Evolutionary conservation across 2,113 vertebrate genomes (phyloP).

Genomic region (Erythrocebus patas): DNA sequence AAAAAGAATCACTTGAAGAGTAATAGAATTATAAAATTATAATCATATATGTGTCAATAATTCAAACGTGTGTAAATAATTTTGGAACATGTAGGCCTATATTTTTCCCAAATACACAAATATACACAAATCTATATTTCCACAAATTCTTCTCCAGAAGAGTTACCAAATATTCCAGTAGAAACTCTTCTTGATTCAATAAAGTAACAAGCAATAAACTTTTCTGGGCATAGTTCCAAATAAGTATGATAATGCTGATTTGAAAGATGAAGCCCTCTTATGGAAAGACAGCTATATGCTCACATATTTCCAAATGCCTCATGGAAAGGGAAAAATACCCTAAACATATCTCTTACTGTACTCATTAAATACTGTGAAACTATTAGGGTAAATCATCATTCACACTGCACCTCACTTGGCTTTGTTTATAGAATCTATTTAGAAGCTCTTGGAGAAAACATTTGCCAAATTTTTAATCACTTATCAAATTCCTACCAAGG

Average conservation of each 20-base stretch:
- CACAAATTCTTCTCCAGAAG: not conserved
- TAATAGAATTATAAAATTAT: not conserved
- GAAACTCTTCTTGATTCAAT: slow-evolving; percentile 44
- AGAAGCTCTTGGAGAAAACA: slow-evolving; percentile 37
- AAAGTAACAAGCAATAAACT: slow-evolving; percentile 45
- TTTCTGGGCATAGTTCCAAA: slow-evolving; percentile 46
- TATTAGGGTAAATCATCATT: not conserved
- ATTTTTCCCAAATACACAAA: not conserved
- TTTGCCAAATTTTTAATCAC: slow-evolving; percentile 56
- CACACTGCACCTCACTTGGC: not conserved
- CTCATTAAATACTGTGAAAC: slow-evolving; percentile 4
- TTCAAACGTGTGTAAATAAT: not conserved
- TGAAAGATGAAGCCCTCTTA: slow-evolving; percentile 73
- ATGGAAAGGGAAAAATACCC: not conserved
- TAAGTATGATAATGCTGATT: slow-evolving; percentile 45
- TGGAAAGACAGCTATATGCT: slow-evolving; percentile 59
- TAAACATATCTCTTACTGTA: not conserved
- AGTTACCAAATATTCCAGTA: slow-evolving; percentile 30
- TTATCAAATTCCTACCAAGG: slow-evolving; percentile 48
- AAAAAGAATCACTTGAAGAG: not conserved
- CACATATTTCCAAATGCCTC: slow-evolving; percentile 13
- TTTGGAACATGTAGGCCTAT: not conserved
- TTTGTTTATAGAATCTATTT: slow-evolving; percentile 46
- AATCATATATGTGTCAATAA: not conserved
- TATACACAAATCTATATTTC: not conserved